Percentiles rank a stretch among this genome's conserved stretches.
These are phyloP conservation scores for Hydrozoanthus gracilis DNA, from an alignment of 92 coral and sea anemone species.

Conservation along the genomic window DNA sequence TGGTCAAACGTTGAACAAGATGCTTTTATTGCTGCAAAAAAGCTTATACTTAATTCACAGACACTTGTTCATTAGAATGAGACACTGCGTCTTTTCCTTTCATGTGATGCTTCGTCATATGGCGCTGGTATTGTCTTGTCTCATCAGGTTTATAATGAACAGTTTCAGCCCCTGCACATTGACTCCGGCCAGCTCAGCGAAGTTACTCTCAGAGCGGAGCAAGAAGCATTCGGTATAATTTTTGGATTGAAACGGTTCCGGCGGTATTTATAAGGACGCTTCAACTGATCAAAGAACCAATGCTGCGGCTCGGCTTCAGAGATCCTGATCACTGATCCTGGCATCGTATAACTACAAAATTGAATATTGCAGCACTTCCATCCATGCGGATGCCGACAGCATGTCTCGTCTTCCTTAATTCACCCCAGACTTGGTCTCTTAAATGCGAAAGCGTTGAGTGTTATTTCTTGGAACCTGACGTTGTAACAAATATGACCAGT, in stretches of 20 bases:
- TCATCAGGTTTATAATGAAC: background rate
- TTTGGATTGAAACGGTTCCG: constrained; percentile 62
- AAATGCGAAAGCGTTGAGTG: constrained; percentile 63
- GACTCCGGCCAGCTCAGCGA: constrained; percentile 39
- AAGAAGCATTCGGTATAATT: constrained; percentile 50
- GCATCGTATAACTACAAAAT: constrained; percentile 31
- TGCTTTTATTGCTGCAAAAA: background rate
- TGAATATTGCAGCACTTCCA: constrained; percentile 1
- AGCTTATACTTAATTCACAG: background rate
- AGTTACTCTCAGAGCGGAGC: constrained; percentile 53
- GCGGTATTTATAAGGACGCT: constrained; percentile 53
- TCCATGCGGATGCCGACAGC: constrained; percentile 40
- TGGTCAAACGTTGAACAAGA: too few species aligned
- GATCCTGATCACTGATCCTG: constrained; percentile 62
- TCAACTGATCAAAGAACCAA: constrained; percentile 55
- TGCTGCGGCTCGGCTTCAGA: constrained; percentile 67
- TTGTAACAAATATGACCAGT: constrained; percentile 58
- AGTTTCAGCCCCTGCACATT: constrained; percentile 24
- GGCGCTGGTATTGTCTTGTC: too few species aligned
- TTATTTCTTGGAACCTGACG: constrained; percentile 60
- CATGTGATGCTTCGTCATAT: background rate
- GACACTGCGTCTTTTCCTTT: constrained; percentile 12
- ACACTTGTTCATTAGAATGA: constrained; percentile 25
- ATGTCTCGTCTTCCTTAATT: constrained; percentile 55
- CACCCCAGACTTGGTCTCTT: constrained; percentile 63